Conservation (phyloP, 2,888 invertebrate species). For the Zelleria hepariella region DNA sequence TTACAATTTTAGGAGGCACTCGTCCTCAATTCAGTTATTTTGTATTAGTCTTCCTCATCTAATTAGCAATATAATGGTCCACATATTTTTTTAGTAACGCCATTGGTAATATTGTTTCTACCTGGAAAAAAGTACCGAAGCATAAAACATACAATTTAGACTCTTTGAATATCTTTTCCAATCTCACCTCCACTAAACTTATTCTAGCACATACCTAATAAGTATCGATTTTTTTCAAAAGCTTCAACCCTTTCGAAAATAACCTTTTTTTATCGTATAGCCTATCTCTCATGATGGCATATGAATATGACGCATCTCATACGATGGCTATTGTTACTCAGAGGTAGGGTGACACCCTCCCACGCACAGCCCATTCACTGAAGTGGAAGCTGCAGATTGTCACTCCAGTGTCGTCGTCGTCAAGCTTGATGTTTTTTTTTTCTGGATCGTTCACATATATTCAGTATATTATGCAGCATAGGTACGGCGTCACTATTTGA, state of each 20-base stretch:
- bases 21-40: background rate
- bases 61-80: background rate
- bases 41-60: background rate
- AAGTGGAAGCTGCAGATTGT: constrained; percentile 43
- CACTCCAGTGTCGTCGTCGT: background rate
- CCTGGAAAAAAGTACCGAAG: too few relatives aligned
- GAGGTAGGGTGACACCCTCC: constrained; percentile 61
- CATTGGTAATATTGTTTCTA: too few relatives aligned
- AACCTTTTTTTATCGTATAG: background rate
- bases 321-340: constrained; percentile 43
- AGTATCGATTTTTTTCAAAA: background rate
- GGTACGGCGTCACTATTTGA: too few relatives aligned
- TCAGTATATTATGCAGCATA: too few relatives aligned
- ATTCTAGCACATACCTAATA: background rate
- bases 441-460: background rate
- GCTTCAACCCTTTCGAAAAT: background rate
- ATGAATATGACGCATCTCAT: constrained; percentile 49
- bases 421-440: constrained; percentile 4
- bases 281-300: constrained; percentile 24
- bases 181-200: background rate
- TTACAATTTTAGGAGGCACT: background rate
- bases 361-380: constrained; percentile 49
- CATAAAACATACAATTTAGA: background rate
- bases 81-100: background rate
- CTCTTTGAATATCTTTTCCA: background rate